These are phyloP conservation scores for Potorous gilbertii DNA, from an alignment of 2,797 vertebrate genomes.

Conservation along the genomic window DNA sequence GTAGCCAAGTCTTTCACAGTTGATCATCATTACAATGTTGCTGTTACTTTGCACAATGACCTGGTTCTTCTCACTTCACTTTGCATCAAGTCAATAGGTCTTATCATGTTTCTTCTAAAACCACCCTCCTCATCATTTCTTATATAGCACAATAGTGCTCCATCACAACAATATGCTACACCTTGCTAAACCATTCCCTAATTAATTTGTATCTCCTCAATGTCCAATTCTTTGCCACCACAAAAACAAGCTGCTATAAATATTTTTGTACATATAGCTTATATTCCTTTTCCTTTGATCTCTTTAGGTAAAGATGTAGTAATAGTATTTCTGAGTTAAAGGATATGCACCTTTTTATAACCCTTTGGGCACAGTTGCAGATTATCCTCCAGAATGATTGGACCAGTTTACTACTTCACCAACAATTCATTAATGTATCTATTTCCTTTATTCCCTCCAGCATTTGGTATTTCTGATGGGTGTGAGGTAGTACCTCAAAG, in stretches of 20 bases:
- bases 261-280: neutral
- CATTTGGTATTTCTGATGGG: neutral
- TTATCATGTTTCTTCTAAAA: neutral
- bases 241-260: neutral
- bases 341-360: neutral
- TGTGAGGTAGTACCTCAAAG: neutral
- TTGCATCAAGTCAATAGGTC: neutral
- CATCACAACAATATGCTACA: neutral
- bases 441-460: neutral
- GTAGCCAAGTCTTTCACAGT: neutral
- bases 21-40: neutral
- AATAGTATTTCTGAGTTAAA: neutral
- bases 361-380: neutral
- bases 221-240: neutral
- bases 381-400: neutral
- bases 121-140: neutral
- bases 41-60: neutral
- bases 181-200: neutral
- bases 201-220: neutral
- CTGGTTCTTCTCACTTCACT: neutral
- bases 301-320: neutral
- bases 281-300: neutral
- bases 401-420: neutral
- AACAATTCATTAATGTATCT: neutral
- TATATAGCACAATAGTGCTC: neutral